phyloP scores from a whole-genome alignment of 2,888 invertebrate species.

The Dendrolimus houi region DNA sequence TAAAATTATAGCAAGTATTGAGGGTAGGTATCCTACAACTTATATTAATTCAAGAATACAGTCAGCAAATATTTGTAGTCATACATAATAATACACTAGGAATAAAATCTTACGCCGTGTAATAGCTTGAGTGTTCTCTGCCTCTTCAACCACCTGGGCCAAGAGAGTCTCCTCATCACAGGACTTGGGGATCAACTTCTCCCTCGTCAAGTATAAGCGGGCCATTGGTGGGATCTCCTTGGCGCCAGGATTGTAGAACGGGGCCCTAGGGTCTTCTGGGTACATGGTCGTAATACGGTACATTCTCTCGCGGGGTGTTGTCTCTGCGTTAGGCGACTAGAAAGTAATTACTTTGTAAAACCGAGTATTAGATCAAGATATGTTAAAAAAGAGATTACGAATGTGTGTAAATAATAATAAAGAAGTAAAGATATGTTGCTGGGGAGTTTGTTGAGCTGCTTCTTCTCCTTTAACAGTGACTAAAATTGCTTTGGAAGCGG shows the following conservation, averaged over 20 bases:
- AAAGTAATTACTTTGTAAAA: neutral
- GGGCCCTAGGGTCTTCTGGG: conserved; percentile 93
- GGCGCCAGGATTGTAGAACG: conserved; percentile 88
- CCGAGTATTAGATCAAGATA: too few relatives aligned
- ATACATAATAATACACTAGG: too few relatives aligned
- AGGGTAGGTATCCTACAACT: too few relatives aligned
- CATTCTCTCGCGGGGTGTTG: conserved; percentile 88
- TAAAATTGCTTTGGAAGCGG: too few relatives aligned
- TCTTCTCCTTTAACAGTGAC: too few relatives aligned
- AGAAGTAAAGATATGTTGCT: too few relatives aligned
- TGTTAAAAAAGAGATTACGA: too few relatives aligned
- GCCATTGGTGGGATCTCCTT: conserved; percentile 89
- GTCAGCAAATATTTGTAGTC: too few relatives aligned
- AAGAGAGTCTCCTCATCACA: conserved; percentile 81
- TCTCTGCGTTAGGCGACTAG: conserved; percentile 87
- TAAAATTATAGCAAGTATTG: too few relatives aligned
- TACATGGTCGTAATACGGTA: conserved; percentile 91
- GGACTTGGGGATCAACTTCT: conserved; percentile 82
- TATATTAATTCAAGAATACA: too few relatives aligned
- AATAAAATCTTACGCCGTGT: conserved; percentile 76
- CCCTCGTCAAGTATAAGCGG: conserved; percentile 83
- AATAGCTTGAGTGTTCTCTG: conserved; percentile 82
- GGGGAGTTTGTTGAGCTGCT: too few relatives aligned
- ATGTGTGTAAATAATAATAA: too few relatives aligned
- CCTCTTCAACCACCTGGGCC: conserved; percentile 76